Evolutionary conservation across 2,113 vertebrate genomes (phyloP).

Genomic region (Pygoscelis antarcticus): DNA sequence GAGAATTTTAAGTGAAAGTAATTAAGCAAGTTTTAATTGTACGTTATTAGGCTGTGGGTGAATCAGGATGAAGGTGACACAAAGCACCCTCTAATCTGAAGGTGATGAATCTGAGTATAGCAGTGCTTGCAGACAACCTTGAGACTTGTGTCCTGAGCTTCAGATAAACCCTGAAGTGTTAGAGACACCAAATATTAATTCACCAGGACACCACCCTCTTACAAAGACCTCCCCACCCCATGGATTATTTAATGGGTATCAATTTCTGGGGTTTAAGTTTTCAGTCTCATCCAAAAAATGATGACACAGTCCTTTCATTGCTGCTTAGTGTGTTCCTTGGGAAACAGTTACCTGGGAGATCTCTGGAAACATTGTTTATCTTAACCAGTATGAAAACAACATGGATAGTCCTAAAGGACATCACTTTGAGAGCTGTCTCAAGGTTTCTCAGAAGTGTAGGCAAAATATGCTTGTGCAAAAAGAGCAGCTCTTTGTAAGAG

Average conservation of each 20-base stretch:
- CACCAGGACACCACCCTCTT: not conserved
- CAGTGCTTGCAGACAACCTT: not conserved
- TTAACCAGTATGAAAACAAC: not conserved
- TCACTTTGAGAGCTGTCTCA: not conserved
- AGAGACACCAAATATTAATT: not conserved
- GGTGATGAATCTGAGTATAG: not conserved
- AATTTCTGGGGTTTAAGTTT: not conserved
- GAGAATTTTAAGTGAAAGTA: slow-evolving; percentile 4
- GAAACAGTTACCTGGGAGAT: not conserved
- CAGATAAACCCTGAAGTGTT: not conserved
- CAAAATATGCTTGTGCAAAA: not conserved
- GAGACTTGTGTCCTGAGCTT: not conserved
- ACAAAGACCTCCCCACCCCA: not conserved
- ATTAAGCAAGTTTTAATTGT: slow-evolving; percentile 21
- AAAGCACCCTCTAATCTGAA: not conserved
- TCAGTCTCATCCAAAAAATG: not conserved
- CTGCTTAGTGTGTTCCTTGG: not conserved
- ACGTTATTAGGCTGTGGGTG: not conserved
- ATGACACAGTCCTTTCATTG: not conserved
- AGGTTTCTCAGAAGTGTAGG: not conserved
- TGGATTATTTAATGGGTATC: not conserved
- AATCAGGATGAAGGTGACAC: not conserved
- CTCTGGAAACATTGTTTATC: not conserved
- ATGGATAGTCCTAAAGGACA: not conserved
- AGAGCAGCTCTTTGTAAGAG: not conserved